These are phyloP conservation scores for Emydoidea blandingii DNA, from an alignment of 2,797 vertebrate species.

Conservation along the genomic window DNA sequence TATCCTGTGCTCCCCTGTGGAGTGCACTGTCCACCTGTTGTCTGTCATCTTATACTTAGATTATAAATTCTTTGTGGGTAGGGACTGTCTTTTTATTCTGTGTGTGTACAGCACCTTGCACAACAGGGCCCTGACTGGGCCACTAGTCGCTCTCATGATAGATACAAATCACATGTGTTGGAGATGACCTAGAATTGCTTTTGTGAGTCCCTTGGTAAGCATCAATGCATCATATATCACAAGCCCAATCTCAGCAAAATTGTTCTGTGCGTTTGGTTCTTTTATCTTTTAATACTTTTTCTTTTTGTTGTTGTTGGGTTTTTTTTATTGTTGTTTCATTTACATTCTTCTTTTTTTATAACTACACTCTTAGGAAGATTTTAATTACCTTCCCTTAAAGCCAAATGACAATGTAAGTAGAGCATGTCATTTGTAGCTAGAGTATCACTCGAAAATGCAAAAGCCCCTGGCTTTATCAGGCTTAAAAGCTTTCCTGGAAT, in stretches of 20 bases:
- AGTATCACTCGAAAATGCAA: slow-evolving; percentile 79
- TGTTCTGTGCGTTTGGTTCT: slow-evolving; percentile 32
- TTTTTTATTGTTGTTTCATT: slow-evolving; percentile 40
- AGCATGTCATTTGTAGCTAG: slow-evolving; percentile 77
- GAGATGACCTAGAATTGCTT: slow-evolving; percentile 58
- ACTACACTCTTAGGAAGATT: slow-evolving; percentile 73
- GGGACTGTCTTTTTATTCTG: neutral
- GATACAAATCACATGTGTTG: neutral
- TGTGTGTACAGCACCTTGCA: neutral
- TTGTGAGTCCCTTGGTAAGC: neutral
- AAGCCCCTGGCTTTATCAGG: slow-evolving; percentile 81
- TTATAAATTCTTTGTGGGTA: neutral
- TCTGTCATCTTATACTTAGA: neutral
- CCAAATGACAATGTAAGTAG: slow-evolving; percentile 71
- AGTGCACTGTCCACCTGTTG: neutral
- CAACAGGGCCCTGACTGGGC: neutral
- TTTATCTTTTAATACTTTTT: neutral
- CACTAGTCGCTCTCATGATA: slow-evolving; percentile 31
- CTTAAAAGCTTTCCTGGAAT: slow-evolving; percentile 96
- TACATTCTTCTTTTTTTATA: slow-evolving; percentile 55
- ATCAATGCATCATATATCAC: slow-evolving; percentile 17
- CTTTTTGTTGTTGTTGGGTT: neutral
- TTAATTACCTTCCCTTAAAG: slow-evolving; percentile 75
- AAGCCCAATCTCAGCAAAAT: slow-evolving; percentile 51
- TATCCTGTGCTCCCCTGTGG: neutral